Evolutionary conservation across 1,140 invertebrate genomes (phyloP).

Genomic region (Pygmarrhopalites habei): DNA sequence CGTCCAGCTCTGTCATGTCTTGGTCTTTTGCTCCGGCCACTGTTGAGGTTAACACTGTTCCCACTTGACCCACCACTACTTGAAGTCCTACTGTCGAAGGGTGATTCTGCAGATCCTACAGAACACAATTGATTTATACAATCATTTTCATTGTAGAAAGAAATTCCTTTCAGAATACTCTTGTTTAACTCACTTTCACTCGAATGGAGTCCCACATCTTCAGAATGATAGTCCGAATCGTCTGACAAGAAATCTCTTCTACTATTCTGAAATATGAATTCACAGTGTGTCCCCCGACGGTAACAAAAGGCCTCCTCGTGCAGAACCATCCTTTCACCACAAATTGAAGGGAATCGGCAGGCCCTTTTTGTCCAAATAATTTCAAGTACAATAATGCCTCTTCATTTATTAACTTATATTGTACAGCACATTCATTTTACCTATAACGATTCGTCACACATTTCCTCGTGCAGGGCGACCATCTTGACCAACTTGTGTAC

Average conservation of each 20-base stretch:
- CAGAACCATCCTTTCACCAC: slow-evolving; percentile 58
- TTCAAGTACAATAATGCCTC: not conserved
- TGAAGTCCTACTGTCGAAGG: too few species aligned
- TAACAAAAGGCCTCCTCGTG: slow-evolving; percentile 78
- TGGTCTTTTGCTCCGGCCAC: too few species aligned
- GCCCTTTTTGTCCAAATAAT: slow-evolving; percentile 49
- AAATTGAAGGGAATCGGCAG: slow-evolving; percentile 65
- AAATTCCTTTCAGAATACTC: too few species aligned
- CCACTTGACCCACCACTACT: not conserved
- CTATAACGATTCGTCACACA: slow-evolving; percentile 54
- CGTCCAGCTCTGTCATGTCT: not conserved
- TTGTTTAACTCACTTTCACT: slow-evolving; percentile 4
- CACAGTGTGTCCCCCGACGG: slow-evolving; percentile 66
- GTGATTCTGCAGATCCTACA: too few species aligned
- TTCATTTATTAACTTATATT: too few species aligned
- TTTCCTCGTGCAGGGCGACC: slow-evolving; percentile 53
- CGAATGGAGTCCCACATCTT: slow-evolving; percentile 2
- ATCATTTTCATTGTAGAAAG: too few species aligned
- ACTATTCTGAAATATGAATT: slow-evolving; percentile 42
- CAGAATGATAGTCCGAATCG: not conserved
- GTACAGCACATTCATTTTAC: slow-evolving; percentile 38
- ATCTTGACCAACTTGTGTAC: slow-evolving; percentile 57
- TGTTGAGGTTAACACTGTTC: too few species aligned
- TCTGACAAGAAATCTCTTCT: slow-evolving; percentile 13
- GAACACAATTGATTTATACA: too few species aligned